Conservation (phyloP, 2,888 invertebrate species). For the Mechanitis mazaeus region DNA sequence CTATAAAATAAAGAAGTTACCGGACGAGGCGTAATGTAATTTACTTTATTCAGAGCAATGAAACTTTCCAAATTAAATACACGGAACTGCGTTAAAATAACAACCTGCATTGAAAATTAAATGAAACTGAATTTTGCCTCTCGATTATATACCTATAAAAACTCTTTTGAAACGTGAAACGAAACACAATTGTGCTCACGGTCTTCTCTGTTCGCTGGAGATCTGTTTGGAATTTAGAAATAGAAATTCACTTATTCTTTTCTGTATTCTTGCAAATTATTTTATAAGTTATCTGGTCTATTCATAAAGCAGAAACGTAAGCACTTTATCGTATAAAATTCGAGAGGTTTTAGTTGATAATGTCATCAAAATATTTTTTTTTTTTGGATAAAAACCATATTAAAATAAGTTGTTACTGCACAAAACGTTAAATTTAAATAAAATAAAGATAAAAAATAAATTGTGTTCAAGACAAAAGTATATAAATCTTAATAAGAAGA, state of each 20-base stretch:
- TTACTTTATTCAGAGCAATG: constrained; percentile 6
- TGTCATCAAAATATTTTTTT: neutral
- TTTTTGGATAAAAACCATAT: neutral
- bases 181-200: constrained; percentile 25
- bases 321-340: neutral
- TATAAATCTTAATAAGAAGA: neutral
- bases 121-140: constrained; percentile 26
- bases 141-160: constrained; percentile 26
- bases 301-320: neutral
- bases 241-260: constrained; percentile 10
- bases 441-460: neutral
- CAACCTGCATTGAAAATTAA: constrained; percentile 25
- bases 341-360: neutral
- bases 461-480: neutral
- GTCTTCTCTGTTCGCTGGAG: constrained; percentile 15
- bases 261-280: constrained; percentile 8
- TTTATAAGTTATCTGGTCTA: neutral
- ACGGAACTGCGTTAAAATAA: constrained; percentile 12
- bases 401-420: too few species aligned
- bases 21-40: constrained; percentile 5
- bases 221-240: constrained; percentile 23
- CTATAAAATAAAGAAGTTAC: constrained; percentile 5
- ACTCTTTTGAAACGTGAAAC: constrained; percentile 25
- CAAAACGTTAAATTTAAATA: too few species aligned
- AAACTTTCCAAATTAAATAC: constrained; percentile 3